Percentiles rank a stretch among this genome's conserved stretches.
phyloP scores from a whole-genome alignment of 2,797 vertebrate genomes.

The Scomberomorus guttatus region DNA sequence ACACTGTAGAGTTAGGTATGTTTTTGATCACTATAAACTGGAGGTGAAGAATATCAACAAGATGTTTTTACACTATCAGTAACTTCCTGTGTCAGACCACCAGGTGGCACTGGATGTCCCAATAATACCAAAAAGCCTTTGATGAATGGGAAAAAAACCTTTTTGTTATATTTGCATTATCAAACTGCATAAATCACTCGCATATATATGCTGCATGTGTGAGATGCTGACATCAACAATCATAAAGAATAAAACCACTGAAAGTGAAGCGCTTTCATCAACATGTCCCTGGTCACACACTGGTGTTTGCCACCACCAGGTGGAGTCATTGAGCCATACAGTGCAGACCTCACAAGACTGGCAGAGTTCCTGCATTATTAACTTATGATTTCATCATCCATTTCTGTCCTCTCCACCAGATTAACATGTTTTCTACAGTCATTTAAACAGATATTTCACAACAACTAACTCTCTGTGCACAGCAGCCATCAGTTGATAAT shows the following conservation, averaged over 20 bases:
- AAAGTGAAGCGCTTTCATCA: background rate
- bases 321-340: constrained; percentile 38
- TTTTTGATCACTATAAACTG: background rate
- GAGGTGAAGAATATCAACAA: background rate
- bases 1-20: background rate
- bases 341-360: background rate
- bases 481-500: background rate
- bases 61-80: background rate
- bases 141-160: background rate
- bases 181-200: background rate
- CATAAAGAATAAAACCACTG: background rate
- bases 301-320: constrained; percentile 52
- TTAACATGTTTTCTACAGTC: background rate
- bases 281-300: constrained; percentile 41
- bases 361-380: constrained; percentile 25
- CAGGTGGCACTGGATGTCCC: constrained; percentile 28
- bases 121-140: background rate
- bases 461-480: background rate
- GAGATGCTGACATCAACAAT: background rate
- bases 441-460: background rate
- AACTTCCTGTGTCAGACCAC: constrained; percentile 28
- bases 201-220: background rate
- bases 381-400: constrained; percentile 38
- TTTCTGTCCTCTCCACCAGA: constrained; percentile 17
- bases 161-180: background rate